Evolutionary conservation across 2,888 invertebrate genomes (phyloP), one percentile per base, ranked within the genome.

Genomic region (Malachius bipustulatus): DNA sequence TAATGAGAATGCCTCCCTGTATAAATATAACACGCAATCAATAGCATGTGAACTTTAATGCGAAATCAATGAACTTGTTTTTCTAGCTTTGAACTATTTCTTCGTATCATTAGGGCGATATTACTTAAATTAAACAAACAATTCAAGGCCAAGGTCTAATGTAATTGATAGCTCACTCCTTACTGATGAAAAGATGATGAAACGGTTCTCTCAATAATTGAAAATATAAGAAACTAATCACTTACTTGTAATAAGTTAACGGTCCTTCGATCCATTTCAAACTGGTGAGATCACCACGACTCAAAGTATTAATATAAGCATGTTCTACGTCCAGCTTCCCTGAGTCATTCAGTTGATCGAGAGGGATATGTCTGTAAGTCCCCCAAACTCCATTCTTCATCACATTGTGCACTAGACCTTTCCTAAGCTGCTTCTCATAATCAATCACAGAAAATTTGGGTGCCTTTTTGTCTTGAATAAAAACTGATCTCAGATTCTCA

Each of bases 251-350:
- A 51, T 71, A 74, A 27, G 76, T 70, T 31, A 79, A 70, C 34
- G 82, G 82, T 36, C 87, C 88, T 68, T 88, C 93, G 56, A 96
- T 87, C 96, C 88, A 97, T 52, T 77, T 76, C 47, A 91, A 72
- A 49, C 85, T 93, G 12, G 93, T 78, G 46, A 98, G 72, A 66
- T 98, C 97, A 37, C 97, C 97, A 55, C 94, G 75, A 10, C 80
- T 81, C 48, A 91, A 61, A 2, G 91, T 83, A 65, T 97, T 96
- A 33, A 97, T 83, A 64, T 90, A 96, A 9, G 96, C 96, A 65
- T 94, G 89, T 58, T 90, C 83, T 36, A 89, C 83, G 59, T 75
- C 73, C 14, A 73, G 55, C 26, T 64, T 56, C 4, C 58, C 48
- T 36, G 48, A 56, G 29, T 59, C 59, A 31, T 42, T 48, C 14